Conservation (phyloP, 1,140 invertebrate species). For the Helicoverpa zea region DNA sequence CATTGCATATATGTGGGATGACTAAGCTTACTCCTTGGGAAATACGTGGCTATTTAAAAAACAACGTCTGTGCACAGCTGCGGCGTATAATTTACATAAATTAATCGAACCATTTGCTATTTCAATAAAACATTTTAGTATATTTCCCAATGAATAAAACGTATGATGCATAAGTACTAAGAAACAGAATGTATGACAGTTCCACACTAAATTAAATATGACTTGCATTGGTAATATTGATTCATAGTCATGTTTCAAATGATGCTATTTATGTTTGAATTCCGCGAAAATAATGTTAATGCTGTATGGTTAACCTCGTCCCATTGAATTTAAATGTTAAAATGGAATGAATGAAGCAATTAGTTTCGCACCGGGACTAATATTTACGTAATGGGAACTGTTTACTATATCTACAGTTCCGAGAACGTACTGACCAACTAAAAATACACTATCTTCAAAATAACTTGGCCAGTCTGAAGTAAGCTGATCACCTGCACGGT, state of each 20-base stretch:
- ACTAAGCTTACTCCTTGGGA: slow-evolving; percentile 66
- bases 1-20: slow-evolving; percentile 55
- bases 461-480: too few species aligned
- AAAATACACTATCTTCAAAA: too few species aligned
- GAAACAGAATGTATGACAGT: slow-evolving; percentile 54
- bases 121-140: neutral
- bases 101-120: neutral
- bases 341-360: neutral
- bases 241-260: slow-evolving; percentile 12
- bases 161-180: slow-evolving; percentile 55
- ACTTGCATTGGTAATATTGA: slow-evolving; percentile 38
- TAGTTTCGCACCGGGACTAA: neutral
- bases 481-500: too few species aligned
- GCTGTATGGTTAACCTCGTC: neutral
- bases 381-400: neutral
- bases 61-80: neutral
- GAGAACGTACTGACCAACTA: too few species aligned
- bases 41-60: slow-evolving; percentile 37
- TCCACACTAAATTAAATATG: slow-evolving; percentile 47
- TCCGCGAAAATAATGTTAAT: too few species aligned
- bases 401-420: too few species aligned
- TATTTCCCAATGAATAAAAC: slow-evolving; percentile 56
- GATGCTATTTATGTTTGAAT: neutral
- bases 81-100: neutral
- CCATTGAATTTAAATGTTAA: neutral